Base-by-base conservation (phyloP, 2,113 vertebrate genomes). In the Willisornis vidua region DNA sequence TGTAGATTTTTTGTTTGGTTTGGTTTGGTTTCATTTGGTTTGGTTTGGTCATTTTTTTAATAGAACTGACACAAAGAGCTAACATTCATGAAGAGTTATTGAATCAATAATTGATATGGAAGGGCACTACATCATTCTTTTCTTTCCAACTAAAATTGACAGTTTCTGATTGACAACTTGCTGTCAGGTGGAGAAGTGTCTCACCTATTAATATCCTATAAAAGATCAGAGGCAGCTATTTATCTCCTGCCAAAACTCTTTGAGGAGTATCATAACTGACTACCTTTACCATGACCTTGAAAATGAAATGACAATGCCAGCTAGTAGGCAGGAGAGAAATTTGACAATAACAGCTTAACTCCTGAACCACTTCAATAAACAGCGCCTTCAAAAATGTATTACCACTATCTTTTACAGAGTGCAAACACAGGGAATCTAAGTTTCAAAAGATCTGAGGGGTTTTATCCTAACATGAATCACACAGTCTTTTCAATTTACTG, bases 271-370 rank as follows among this genome's bases (percentile, higher is more conserved):
- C 29, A 25, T 62, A 57, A 68, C 57, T 75, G 71, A 71, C 63
- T 91, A 76, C 45, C 9, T 94, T 75, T 54, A 63, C 63, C 4
- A 1, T 7, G 73, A 96, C 95, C 96, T 96, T 97, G 95, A 96
- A 96, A 95, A 83, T 51, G 22, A 63, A 95, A 93, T 33, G 72
- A 93, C 63, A 81, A 58, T 62, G 70, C 51, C 59, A 51, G 24
- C 43, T 65, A 73, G 73, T 48, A 54, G 61, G 62, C n/a, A 75
- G 73, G 57, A 92, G 77, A 79, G 39, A 89, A 85, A 91, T 76
- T 57, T 90, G 51, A 95, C 84, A 89, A 14, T 67, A 93, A 92
- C 54, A 91, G 81, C 91, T 90, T 84, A 87, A 90, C 62, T 95
- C 72, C 57, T 43, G 48, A 77, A 87, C 39, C 75, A 67, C 63